A percentile compares a stretch with the other conserved stretches of the same genome.
Evolutionary conservation across 2,888 invertebrate species (phyloP).

Genomic region (Dendrolimus houi): DNA sequence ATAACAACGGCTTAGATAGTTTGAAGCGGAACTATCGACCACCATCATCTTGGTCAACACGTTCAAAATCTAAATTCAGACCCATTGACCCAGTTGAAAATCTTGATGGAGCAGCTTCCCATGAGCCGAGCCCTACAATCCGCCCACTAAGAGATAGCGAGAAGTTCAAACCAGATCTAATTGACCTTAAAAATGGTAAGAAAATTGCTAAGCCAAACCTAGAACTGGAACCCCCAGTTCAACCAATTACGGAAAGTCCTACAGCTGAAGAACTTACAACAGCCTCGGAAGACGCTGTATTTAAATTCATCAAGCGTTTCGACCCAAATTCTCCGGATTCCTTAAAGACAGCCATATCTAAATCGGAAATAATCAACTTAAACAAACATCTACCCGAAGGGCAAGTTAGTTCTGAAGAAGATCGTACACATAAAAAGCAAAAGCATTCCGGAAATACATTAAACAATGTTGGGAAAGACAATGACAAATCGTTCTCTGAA

Average conservation of each 20-base stretch:
- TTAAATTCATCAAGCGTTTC: conserved; percentile 64
- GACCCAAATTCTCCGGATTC: conserved; percentile 58
- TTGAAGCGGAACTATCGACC: conserved; percentile 67
- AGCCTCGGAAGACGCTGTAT: conserved; percentile 38
- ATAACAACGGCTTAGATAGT: conserved; percentile 52
- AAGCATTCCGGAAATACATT: conserved; percentile 42
- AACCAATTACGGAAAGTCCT: conserved; percentile 32
- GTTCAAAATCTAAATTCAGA: conserved; percentile 11
- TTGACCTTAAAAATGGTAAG: neutral
- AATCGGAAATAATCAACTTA: conserved; percentile 51
- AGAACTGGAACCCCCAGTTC: conserved; percentile 38
- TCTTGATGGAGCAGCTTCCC: conserved; percentile 36
- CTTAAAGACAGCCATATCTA: conserved; percentile 53
- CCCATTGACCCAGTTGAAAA: conserved; percentile 12
- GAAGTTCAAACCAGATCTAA: conserved; percentile 1
- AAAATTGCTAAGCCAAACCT: conserved; percentile 7
- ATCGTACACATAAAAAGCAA: conserved; percentile 42
- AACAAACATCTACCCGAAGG: conserved; percentile 55
- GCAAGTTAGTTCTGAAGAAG: conserved; percentile 57
- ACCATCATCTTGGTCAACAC: conserved; percentile 75
- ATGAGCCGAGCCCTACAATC: conserved; percentile 35
- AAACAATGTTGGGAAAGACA: conserved; percentile 38
- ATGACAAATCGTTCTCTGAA: conserved; percentile 35
- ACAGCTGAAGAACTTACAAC: conserved; percentile 32
- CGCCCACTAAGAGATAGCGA: conserved; percentile 23